Base-by-base conservation (phyloP, 2,888 invertebrate genomes). In the Mesopsocus fuscifrons region DNA sequence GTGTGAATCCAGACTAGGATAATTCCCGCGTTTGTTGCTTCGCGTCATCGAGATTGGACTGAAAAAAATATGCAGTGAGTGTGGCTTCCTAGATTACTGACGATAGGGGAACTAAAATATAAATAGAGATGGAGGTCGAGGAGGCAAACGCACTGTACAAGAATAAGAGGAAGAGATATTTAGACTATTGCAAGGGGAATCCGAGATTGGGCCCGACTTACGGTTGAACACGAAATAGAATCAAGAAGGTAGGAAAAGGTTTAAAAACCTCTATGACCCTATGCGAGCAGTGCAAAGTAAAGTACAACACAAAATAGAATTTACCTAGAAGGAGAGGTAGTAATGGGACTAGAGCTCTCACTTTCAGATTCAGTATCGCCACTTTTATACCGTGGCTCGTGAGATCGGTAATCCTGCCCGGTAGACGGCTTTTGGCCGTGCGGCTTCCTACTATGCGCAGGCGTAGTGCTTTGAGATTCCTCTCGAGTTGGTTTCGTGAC, bases 311-410 rank as follows among this genome's bases (percentile, higher is more conserved):
- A n/a, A n/a, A n/a, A n/a, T n/a, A n/a, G n/a, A n/a, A n/a, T 13
- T 9, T 38, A 38, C 38, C 38, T 38, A 38, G 38, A 38, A 38
- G 38, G 38, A 5, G 38, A 38, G 3, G 38, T 38, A 20, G 38
- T 38, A 21, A 38, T 21, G 13, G 38, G 38, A 38, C 38, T 38
- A 20, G 38, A 38, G 21, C 38, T 38, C 21, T 38, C 38, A 21
- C 38, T 38, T 9, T 5, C 38, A 20, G 38, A 38, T 20, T 34
- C 16, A 34, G 34, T 9, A 9, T 38, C 20, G 18, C 21, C 21
- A 5, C 21, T 20, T 38, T 38, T 38, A 20, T 38, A 38, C 8
- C 38, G 16, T 15, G 20, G 17, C 9, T 38, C 21, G 20, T 38
- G 20, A n/a, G 20, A 13, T 5, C 38, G 9, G 17, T n/a, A n/a